Percentiles rank a stretch among this genome's conserved stretches.
Evolutionary conservation across 2,113 vertebrate genomes (phyloP).

Genomic region (Petromus typicus): DNA sequence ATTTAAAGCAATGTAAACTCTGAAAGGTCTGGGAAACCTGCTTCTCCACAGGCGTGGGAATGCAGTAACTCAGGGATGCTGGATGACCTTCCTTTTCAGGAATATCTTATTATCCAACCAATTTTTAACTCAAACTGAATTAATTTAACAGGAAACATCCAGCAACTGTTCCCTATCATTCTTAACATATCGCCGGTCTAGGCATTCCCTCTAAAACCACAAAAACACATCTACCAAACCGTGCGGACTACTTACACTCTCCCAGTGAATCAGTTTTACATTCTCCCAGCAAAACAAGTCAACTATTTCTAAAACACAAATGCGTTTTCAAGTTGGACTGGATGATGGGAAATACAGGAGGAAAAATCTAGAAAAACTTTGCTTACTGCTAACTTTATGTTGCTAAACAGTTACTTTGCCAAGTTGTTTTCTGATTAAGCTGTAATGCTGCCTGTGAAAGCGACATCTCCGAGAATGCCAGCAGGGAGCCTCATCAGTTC

Average conservation of each 20-base stretch:
- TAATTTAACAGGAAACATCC: neutral
- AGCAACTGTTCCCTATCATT: neutral
- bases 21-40: neutral
- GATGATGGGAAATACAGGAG: neutral
- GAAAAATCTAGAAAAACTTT: neutral
- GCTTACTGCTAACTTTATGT: neutral
- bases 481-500: neutral
- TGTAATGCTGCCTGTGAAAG: neutral
- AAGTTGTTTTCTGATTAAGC: neutral
- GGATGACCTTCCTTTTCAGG: neutral
- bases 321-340: neutral
- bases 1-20: neutral
- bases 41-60: neutral
- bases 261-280: neutral
- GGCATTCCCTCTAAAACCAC: neutral
- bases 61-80: neutral
- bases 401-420: neutral
- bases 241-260: neutral
- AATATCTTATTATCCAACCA: neutral
- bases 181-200: neutral
- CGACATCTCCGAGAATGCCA: neutral
- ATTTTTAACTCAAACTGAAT: neutral
- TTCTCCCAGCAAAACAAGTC: neutral
- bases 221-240: neutral
- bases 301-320: slow-evolving; percentile 33